Evolutionary conservation across 2,113 vertebrate species (phyloP), one percentile per base, ranked within the genome.

Genomic region (Esox niger): DNA sequence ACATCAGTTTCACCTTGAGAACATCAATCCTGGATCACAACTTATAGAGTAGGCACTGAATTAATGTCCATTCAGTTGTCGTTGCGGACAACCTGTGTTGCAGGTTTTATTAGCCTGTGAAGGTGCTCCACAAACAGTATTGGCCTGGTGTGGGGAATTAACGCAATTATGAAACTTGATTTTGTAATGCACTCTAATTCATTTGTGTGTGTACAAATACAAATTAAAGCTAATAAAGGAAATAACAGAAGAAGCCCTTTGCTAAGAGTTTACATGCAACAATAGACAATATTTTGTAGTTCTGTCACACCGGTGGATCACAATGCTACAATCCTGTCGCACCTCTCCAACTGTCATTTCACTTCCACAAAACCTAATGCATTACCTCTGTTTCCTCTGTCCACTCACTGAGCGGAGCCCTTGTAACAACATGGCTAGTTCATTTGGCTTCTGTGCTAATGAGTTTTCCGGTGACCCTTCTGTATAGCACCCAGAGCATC

Each of bases 371-470:
- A 29, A 20, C 38, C 20, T 10, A 27, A 23, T 25, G 38, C 10
- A 7, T 43, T 68, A 54, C 21, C 29, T 11, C 17, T 7, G 35
- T 43, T 38, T 11, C 1, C 21, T 32, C 11, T 60, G 23, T 64
- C 55, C 56, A 5, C 1, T 1, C 15, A 29, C 35, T 75, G 55
- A 27, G 15, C 17, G 59, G 31, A 71, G 31, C 29, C 3, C 32
- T 20, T 58, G 17, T 35, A 27, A 58, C 21, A 68, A 61, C 49
- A 29, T 59, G 68, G 69, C 9, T 2, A 23, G 25, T 67, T 38
- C 6, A 10, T 68, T 60, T 62, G 47, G 54, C 66, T 6, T 64
- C 61, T 62, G 60, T 67, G 54, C 57, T 54, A 58, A 79, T 55
- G 47, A 81, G 46, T 15, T 35, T 60, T 32, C 52, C 55, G 68